Evolutionary conservation across 2,113 vertebrate genomes (phyloP).

Genomic region (Salvelinus sp.): DNA sequence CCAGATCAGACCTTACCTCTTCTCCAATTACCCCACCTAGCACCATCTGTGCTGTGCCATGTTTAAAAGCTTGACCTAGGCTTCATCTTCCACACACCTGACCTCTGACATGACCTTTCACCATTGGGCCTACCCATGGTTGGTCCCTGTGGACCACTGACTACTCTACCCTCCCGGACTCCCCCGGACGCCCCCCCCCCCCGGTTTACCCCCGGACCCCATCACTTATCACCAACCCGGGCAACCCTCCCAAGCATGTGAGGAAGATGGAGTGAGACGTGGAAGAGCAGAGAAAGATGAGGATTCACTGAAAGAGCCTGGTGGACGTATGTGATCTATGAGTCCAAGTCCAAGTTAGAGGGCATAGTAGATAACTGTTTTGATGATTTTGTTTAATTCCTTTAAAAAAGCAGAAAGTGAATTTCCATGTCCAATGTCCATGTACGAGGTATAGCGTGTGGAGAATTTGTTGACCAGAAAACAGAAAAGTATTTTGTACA

Average conservation of each 20-base stretch:
- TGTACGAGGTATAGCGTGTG: too few species aligned
- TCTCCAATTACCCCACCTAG: slow-evolving; percentile 42
- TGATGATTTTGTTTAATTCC: neutral
- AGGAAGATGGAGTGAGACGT: slow-evolving; percentile 36
- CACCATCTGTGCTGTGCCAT: slow-evolving; percentile 59
- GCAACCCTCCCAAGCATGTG: slow-evolving; percentile 1
- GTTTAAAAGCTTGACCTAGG: slow-evolving; percentile 38
- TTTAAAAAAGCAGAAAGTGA: too few species aligned
- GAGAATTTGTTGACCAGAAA: too few species aligned
- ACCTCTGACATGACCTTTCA: slow-evolving; percentile 62
- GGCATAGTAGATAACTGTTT: neutral
- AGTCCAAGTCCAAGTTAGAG: neutral
- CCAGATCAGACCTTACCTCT: neutral
- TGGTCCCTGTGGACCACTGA: slow-evolving; percentile 36
- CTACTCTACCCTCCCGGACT: neutral
- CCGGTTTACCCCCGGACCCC: neutral
- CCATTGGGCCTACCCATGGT: slow-evolving; percentile 27
- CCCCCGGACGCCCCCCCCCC: too few species aligned
- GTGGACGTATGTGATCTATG: neutral
- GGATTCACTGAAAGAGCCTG: neutral
- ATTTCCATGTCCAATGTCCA: too few species aligned
- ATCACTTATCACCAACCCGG: neutral
- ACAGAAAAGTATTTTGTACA: too few species aligned
- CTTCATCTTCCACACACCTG: slow-evolving; percentile 61
- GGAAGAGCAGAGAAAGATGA: slow-evolving; percentile 40